Percentiles rank a stretch among this genome's conserved stretches.
phyloP scores from a whole-genome alignment of 2,888 invertebrate genomes.

The Melieria omissa region DNA sequence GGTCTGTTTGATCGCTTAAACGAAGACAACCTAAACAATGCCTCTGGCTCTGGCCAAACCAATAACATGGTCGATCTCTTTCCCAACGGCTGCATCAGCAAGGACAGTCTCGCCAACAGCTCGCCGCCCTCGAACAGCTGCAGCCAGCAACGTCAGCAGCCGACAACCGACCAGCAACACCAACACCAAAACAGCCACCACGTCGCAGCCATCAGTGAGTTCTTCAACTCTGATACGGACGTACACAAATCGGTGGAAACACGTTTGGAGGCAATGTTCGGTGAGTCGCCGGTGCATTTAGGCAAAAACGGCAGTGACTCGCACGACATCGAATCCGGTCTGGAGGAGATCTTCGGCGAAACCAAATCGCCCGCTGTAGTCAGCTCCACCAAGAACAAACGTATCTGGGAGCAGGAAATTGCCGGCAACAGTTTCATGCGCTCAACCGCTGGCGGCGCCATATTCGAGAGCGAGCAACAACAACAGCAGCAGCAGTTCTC shows the following conservation, averaged over 20 bases:
- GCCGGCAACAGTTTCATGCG: slow-evolving; percentile 43
- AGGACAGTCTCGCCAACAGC: slow-evolving; percentile 55
- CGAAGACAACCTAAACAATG: slow-evolving; percentile 14
- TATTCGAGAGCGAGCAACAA: slow-evolving; percentile 38
- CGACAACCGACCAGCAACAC: slow-evolving; percentile 21
- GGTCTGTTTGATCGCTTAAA: slow-evolving; percentile 47
- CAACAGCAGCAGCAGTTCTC: slow-evolving; percentile 28
- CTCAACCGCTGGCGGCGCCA: slow-evolving; percentile 7
- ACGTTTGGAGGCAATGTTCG: slow-evolving; percentile 66
- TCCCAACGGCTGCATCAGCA: slow-evolving; percentile 61
- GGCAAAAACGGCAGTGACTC: slow-evolving; percentile 55
- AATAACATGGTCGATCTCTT: slow-evolving; percentile 62
- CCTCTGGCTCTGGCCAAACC: slow-evolving; percentile 31
- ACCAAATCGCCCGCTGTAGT: slow-evolving; percentile 52
- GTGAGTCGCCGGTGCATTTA: slow-evolving; percentile 64
- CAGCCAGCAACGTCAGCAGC: slow-evolving; percentile 31
- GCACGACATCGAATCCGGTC: slow-evolving; percentile 62
- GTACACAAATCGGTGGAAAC: slow-evolving; percentile 67
- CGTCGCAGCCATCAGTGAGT: slow-evolving; percentile 52
- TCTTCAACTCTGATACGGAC: slow-evolving; percentile 61
- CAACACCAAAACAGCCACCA: slow-evolving; percentile 45
- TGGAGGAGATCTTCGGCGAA: slow-evolving; percentile 66
- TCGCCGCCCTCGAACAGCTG: slow-evolving; percentile 43
- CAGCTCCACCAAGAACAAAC: slow-evolving; percentile 49
- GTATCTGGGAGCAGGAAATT: slow-evolving; percentile 55